These are phyloP conservation scores for Sinhomidia bicolor DNA, from an alignment of 2,888 invertebrate species.

Conservation along the genomic window DNA sequence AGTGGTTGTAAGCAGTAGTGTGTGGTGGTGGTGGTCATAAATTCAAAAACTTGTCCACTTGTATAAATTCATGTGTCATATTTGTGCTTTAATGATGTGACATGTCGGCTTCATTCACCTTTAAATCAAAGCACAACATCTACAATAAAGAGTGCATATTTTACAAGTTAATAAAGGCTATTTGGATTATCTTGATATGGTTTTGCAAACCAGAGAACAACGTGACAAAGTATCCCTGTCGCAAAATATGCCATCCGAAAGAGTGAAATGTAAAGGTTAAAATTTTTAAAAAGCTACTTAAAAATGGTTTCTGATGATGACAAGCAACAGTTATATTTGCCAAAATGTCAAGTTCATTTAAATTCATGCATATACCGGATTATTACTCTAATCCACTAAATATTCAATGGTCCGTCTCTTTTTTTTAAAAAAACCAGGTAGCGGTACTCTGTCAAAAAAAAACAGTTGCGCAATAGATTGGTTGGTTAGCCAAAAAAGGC, in stretches of 20 bases:
- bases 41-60: neutral
- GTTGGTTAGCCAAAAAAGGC: neutral
- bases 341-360: conserved; percentile 23
- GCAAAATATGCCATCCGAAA: too few relatives aligned
- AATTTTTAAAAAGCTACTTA: too few relatives aligned
- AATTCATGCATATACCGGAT: neutral
- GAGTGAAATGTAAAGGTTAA: too few relatives aligned
- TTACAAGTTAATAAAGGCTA: too few relatives aligned
- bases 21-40: conserved; percentile 7
- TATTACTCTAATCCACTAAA: neutral
- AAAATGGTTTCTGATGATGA: neutral
- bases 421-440: neutral
- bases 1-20: too few relatives aligned
- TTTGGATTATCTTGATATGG: too few relatives aligned
- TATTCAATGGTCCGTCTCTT: conserved; percentile 34
- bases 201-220: neutral
- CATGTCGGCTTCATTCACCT: neutral
- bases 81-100: neutral
- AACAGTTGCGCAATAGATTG: conserved; percentile 14
- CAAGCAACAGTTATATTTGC: neutral
- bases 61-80: neutral
- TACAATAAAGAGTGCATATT: too few relatives aligned
- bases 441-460: conserved; percentile 22
- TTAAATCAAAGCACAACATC: too few relatives aligned
- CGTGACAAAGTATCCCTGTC: neutral